Base-by-base conservation (phyloP, 2,113 vertebrate species). In the Chascanopsetta lugubris region DNA sequence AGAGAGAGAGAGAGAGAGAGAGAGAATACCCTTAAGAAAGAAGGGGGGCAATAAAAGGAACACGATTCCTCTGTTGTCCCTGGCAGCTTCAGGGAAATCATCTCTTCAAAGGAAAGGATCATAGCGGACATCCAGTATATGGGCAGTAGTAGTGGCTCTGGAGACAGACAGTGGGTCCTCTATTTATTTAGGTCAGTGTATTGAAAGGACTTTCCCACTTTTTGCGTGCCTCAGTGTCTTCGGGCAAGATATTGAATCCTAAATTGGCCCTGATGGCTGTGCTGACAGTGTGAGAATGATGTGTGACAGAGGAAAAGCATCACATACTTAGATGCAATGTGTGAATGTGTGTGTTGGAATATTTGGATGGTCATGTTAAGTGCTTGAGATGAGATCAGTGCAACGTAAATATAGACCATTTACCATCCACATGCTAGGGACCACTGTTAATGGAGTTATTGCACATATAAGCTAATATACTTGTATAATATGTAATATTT, bases 11-110 rank as follows among this genome's bases (percentile, higher is more conserved):
- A 1, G 2, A 2, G 20, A 27, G 30, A 38, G 3, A 38, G 15
- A 12, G 5, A 38, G 1, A 38, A n/a, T n/a, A n/a, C n/a, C n/a
- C n/a, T n/a, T n/a, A n/a, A n/a, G 4, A 1, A 5, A 2, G 2
- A 29, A 18, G 27, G 12, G 58, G 22, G 25, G 46, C 5, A 61
- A 9, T 11, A 30, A 45, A 36, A 21, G 18, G 6, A 4, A 18
- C 17, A 8, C 2, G 4, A 8, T 10, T 30, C 38, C 4, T 13
- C 47, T 3, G 2, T 25, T 17, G 11, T 36, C 17, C 11, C 26
- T 36, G n/a, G 53, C n/a, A 51, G 18, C 18, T 27, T 27, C 21
- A 36, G 27, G 47, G 38, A 21, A 32, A 7, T 22, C 45, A 43
- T 13, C 7, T n/a, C 12, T 10, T 29, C 40, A 43, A 42, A 45